A percentile compares a stretch with the other conserved stretches of the same genome.
Conservation (phyloP, 1,140 invertebrate genomes). For the Drosophila sp. region DNA sequence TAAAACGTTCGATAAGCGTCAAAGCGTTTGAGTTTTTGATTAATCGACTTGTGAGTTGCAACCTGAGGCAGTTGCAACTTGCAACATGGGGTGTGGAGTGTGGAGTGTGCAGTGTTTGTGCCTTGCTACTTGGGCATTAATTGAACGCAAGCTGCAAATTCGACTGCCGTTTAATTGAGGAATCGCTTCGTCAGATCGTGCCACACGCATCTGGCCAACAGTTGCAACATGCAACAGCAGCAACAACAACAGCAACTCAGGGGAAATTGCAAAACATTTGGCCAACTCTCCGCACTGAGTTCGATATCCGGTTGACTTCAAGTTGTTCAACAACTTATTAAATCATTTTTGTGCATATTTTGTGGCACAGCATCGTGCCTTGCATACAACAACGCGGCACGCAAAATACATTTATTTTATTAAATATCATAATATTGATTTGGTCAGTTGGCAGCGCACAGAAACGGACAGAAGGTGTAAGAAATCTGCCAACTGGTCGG, state of each 20-base stretch:
- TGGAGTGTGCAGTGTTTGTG: not conserved
- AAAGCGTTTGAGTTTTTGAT: conserved; percentile 43
- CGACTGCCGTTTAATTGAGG: conserved; percentile 43
- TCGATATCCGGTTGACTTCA: conserved; percentile 54
- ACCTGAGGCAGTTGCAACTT: conserved; percentile 4
- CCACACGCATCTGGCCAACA: conserved; percentile 45
- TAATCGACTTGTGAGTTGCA: conserved; percentile 37
- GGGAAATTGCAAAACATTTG: conserved; percentile 58
- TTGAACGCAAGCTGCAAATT: conserved; percentile 33
- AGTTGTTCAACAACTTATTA: conserved; percentile 58
- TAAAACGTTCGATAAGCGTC: conserved; percentile 48
- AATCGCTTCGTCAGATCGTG: conserved; percentile 30
- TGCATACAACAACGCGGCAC: not conserved
- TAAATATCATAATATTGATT: conserved; percentile 11
- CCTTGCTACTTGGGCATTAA: conserved; percentile 33
- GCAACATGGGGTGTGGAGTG: not conserved
- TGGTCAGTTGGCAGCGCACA: conserved; percentile 6
- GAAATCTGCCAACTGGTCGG: not conserved
- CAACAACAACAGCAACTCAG: conserved; percentile 37
- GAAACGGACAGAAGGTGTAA: not conserved
- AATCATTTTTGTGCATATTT: conserved; percentile 53
- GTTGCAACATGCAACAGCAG: conserved; percentile 38
- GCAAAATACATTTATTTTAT: not conserved
- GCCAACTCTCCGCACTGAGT: conserved; percentile 26
- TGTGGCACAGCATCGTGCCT: conserved; percentile 17